Percentiles rank a stretch among this genome's conserved stretches.
phyloP scores from a whole-genome alignment of 2,888 invertebrate species.

The Hedya salicella region DNA sequence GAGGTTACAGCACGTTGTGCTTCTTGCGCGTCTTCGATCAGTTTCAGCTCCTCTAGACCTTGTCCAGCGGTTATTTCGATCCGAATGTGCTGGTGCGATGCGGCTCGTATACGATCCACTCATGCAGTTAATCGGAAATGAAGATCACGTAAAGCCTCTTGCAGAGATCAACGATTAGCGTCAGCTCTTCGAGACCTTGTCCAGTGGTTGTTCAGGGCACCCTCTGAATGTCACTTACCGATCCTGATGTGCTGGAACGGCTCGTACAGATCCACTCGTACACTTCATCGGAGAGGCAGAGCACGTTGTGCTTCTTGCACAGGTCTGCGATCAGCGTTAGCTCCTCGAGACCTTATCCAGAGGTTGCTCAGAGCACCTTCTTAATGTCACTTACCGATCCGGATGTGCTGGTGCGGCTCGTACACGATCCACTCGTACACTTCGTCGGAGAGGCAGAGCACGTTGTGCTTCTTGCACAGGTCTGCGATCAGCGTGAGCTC shows the following conservation, averaged over 20 bases:
- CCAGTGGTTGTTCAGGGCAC: too few relatives aligned
- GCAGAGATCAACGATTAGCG: too few relatives aligned
- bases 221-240: constrained; percentile 95
- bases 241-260: constrained; percentile 94
- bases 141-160: too few relatives aligned
- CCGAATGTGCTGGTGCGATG: constrained; percentile 93
- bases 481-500: constrained; percentile 92
- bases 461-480: constrained; percentile 96
- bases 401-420: constrained; percentile 91
- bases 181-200: too few relatives aligned
- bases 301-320: constrained; percentile 95
- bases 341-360: constrained; percentile 94
- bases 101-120: constrained; percentile 97
- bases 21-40: too few relatives aligned
- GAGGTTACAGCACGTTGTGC: too few relatives aligned
- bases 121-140: constrained; percentile 98
- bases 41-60: too few relatives aligned
- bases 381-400: constrained; percentile 97
- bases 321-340: constrained; percentile 92
- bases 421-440: constrained; percentile 99
- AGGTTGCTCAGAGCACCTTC: constrained; percentile 98
- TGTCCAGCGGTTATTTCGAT: too few relatives aligned
- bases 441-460: constrained; percentile 97
- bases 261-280: constrained; percentile 98
- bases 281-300: constrained; percentile 98